Evolutionary conservation across 2,888 invertebrate genomes (phyloP).

Genomic region (Syritta pipiens): DNA sequence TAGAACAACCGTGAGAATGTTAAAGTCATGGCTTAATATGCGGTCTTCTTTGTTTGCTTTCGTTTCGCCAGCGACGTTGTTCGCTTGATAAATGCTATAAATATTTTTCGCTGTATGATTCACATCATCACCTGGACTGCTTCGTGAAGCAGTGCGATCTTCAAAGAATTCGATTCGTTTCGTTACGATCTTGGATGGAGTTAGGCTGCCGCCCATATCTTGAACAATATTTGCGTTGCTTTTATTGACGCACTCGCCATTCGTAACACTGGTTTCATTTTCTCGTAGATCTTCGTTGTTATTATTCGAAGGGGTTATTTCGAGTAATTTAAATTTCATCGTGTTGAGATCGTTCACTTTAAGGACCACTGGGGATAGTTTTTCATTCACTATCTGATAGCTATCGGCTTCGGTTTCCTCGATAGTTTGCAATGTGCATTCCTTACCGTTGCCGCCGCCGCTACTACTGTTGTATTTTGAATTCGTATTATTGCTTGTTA

Average conservation of each 20-base stretch:
- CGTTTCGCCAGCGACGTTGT: slow-evolving; percentile 12
- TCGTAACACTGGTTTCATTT: neutral
- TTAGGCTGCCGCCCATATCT: slow-evolving; percentile 20
- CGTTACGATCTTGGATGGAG: slow-evolving; percentile 72
- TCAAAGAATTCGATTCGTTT: slow-evolving; percentile 79
- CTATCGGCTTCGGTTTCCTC: slow-evolving; percentile 76
- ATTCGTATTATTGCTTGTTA: slow-evolving; percentile 71
- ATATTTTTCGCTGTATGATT: slow-evolving; percentile 66
- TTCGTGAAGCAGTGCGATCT: slow-evolving; percentile 70
- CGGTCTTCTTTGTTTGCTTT: slow-evolving; percentile 41
- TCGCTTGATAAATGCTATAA: slow-evolving; percentile 54
- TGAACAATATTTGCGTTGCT: slow-evolving; percentile 8
- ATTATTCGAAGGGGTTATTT: slow-evolving; percentile 39
- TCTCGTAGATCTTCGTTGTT: slow-evolving; percentile 29
- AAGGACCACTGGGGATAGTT: slow-evolving; percentile 63
- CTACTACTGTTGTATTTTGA: slow-evolving; percentile 23
- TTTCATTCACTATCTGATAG: slow-evolving; percentile 77
- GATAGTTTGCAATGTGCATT: slow-evolving; percentile 74
- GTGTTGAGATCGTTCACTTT: slow-evolving; percentile 64
- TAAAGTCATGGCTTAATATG: slow-evolving; percentile 76
- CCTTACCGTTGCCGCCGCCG: slow-evolving; percentile 18
- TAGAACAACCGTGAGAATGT: slow-evolving; percentile 79
- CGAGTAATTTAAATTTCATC: slow-evolving; percentile 47
- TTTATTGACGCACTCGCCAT: slow-evolving; percentile 16
- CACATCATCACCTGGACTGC: slow-evolving; percentile 65